Percentiles rank a stretch among this genome's conserved stretches.
phyloP scores from a whole-genome alignment of 2,888 invertebrate genomes.

The Pterostichus madidus region DNA sequence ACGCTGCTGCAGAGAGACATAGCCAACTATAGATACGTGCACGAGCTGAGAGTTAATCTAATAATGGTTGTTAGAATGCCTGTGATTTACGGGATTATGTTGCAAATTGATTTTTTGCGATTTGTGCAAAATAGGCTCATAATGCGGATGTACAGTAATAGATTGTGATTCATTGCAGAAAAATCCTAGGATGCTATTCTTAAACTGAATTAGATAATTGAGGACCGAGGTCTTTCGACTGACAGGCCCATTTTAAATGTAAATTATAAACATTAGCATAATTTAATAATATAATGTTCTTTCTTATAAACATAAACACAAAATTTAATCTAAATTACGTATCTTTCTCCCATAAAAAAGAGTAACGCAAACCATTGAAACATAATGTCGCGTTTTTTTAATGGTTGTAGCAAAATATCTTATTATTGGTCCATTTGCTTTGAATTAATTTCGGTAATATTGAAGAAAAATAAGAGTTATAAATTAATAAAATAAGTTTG shows the following conservation, averaged over 20 bases:
- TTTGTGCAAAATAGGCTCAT: constrained; percentile 37
- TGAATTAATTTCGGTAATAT: too few species aligned
- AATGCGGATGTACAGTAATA: constrained; percentile 27
- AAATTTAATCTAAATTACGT: too few species aligned
- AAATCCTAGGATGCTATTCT: constrained; percentile 27
- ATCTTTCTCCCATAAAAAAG: too few species aligned
- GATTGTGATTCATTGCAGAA: constrained; percentile 5
- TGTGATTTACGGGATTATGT: constrained; percentile 34
- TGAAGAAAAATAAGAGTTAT: not conserved
- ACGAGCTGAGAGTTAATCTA: constrained; percentile 25
- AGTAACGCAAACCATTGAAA: too few species aligned
- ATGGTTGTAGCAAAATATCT: too few species aligned
- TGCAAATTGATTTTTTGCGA: constrained; percentile 42
- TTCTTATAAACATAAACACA: too few species aligned
- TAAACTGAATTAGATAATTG: constrained; percentile 22
- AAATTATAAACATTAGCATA: not conserved
- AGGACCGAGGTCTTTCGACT: constrained; percentile 18
- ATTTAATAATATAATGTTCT: not conserved
- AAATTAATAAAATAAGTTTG: not conserved
- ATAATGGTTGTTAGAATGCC: constrained; percentile 40
- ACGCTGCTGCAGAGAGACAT: not conserved
- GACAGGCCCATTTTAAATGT: constrained; percentile 29
- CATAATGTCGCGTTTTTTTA: too few species aligned
- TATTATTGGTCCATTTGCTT: too few species aligned
- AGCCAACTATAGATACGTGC: not conserved